Evolutionary conservation across 37 sponge, comb jelly and placozoan genomes (phyloP), one percentile per base, ranked within the genome.

Genomic region (Dysidea cf. avara): DNA sequence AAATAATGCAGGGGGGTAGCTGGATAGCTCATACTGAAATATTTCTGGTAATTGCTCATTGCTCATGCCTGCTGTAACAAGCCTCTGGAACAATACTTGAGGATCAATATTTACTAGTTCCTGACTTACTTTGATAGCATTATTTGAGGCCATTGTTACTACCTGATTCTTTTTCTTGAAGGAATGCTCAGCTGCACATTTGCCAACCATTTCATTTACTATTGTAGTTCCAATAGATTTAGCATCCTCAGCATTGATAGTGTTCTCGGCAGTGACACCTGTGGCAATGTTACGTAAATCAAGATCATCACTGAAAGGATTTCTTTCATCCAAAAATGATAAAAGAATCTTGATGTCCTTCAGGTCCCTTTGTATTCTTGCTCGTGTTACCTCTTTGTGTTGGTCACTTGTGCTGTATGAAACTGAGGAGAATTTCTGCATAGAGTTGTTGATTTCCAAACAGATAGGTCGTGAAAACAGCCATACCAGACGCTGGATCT

Each of bases 51-150:
- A 57, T 54, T 36, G 70, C 56, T 69, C 25, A 76, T 26, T n/a
- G n/a, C n/a, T n/a, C n/a, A n/a, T n/a, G n/a, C n/a, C n/a, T 29
- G 68, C 69, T 51, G 56, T 68, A 4, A 60, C 56, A 1, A 78
- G 55, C 56, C 69, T 39, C 3, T 77, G 78, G 66, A 77, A 74
- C 49, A 77, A 68, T 2, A 77, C 50, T 51, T 66, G 78, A 5
- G 78, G 78, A 47, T 77, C 78, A 5, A 77, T 51, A 22, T 68
- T 60, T 30, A 78, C 61, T 7, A 9, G 51, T 49, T 43, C 11
- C 7, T 24, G 13, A 24, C 12, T 24, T 69, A 16, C 12, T 7
- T 51, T 9, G 39, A 49, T 50, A 69, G 9, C 7, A 50, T 69
- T 39, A 69, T n/a, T n/a, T n/a, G n/a, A n/a, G n/a, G n/a, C n/a